Conservation (phyloP, 2,797 vertebrate species). For the Pelochelys cantorii region DNA sequence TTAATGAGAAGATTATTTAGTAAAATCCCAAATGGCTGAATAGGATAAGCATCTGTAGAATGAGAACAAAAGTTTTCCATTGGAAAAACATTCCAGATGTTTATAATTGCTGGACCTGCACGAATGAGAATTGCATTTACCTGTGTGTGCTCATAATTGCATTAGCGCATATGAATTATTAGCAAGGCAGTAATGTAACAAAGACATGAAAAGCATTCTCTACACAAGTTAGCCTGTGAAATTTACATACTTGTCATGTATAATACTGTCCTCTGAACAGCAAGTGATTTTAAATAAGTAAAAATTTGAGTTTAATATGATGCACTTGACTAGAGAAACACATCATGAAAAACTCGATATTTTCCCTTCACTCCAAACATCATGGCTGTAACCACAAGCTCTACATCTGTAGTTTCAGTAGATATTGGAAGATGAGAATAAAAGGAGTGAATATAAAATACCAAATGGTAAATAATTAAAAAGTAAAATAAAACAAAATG, state of each 20-base stretch:
- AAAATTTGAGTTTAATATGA: constrained; percentile 36
- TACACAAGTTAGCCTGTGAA: background rate
- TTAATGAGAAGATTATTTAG: constrained; percentile 72
- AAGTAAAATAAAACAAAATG: background rate
- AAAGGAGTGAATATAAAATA: background rate
- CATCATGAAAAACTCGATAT: background rate
- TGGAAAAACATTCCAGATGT: constrained; percentile 44
- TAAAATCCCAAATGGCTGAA: constrained; percentile 72
- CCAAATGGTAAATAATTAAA: background rate
- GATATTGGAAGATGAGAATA: background rate
- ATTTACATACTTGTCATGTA: constrained; percentile 3
- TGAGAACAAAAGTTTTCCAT: constrained; percentile 50
- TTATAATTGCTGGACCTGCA: constrained; percentile 42
- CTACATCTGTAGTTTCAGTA: background rate
- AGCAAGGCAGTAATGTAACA: constrained; percentile 22
- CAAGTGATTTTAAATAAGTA: background rate
- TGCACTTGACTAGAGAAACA: constrained; percentile 26
- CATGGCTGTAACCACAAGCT: background rate
- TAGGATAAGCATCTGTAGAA: constrained; percentile 53
- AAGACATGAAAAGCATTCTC: constrained; percentile 44
- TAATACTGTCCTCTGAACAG: constrained; percentile 8
- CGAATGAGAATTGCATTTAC: constrained; percentile 56
- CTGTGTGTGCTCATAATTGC: constrained; percentile 49
- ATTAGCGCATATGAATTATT: constrained; percentile 57
- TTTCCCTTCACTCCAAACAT: background rate